Evolutionary conservation across 2,888 invertebrate genomes (phyloP), one percentile per base, ranked within the genome.

Genomic region (Arenicola marina): DNA sequence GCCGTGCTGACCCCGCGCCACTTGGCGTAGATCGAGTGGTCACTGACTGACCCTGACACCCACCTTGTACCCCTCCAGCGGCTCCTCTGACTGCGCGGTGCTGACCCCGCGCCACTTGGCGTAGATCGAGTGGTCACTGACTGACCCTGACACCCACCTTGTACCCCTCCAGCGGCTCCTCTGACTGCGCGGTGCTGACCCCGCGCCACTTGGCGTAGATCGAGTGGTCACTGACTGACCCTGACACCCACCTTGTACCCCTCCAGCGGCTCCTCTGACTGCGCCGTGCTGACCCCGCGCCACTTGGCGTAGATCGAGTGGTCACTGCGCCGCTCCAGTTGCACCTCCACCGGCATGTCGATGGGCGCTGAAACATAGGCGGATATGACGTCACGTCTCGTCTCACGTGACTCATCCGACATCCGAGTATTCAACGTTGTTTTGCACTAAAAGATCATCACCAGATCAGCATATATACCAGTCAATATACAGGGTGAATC

Each of bases 211-310:
- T 89, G 2, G 95, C 93, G 51, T 89, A 87, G 11, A 96, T 90
- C 0, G 93, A 92, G n/a, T n/a, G n/a, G n/a, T n/a, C n/a, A n/a
- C n/a, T n/a, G n/a, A n/a, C n/a, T n/a, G n/a, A n/a, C n/a, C n/a
- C n/a, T n/a, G n/a, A n/a, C n/a, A n/a, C n/a, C 73, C 75, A 91
- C 93, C 88, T 94, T 96, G 79, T 93, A 97, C 31, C 96, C 96
- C 73, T 90, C 89, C 2, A 97, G 86, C 0, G 96, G 95, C 85
- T 97, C 97, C 84, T 97, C 97, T 75, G 92, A 91, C 51, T 89
- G 87, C 1, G 93, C 92, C 63, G 95, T 92, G 61, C 73, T 76
- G 15, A 96, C 93, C 77, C 96, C 97, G 70, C 96, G 88, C 95
- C 96, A 97, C 0, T 89, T 89, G 2, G 95, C 93, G 51, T 89